phyloP scores from a whole-genome alignment of 2,113 vertebrate genomes.

The Phyllopteryx taeniolatus region DNA sequence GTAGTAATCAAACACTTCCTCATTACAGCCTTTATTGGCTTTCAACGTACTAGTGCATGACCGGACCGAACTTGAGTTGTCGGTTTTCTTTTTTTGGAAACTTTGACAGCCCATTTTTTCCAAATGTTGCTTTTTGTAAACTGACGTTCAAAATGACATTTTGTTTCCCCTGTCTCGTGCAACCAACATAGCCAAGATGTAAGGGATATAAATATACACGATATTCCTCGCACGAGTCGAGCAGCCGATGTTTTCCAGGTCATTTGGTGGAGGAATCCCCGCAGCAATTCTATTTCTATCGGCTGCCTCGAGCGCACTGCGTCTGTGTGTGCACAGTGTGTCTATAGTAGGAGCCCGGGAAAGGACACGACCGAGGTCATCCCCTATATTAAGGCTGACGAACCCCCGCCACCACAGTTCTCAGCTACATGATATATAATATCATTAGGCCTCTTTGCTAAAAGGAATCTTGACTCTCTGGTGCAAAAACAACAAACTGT shows the following conservation, averaged over 20 bases:
- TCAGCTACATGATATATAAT: background rate
- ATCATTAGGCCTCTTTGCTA: background rate
- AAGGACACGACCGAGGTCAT: conserved; percentile 72
- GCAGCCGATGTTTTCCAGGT: conserved; percentile 69
- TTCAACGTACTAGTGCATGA: no score
- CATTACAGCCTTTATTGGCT: no score
- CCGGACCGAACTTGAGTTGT: no score
- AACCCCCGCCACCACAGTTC: conserved; percentile 43
- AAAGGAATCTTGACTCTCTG: background rate
- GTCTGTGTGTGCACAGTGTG: conserved; percentile 62
- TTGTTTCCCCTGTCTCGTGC: background rate
- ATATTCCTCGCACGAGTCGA: conserved; percentile 44
- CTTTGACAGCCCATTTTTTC: background rate
- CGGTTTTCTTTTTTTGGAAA: no score
- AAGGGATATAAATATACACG: conserved; percentile 24
- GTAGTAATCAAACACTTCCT: no score
- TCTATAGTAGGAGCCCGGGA: conserved; percentile 62
- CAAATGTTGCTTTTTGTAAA: background rate
- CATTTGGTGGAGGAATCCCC: conserved; percentile 73
- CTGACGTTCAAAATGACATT: background rate
- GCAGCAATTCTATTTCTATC: conserved; percentile 72
- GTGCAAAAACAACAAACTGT: conserved; percentile 8
- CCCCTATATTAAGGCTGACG: conserved; percentile 66
- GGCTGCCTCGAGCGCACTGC: conserved; percentile 52
- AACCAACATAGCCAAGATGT: conserved; percentile 20